A percentile compares a stretch with the other conserved stretches of the same genome.
Evolutionary conservation across 2,113 vertebrate species (phyloP).

Genomic region (Chiloscyllium plagiosum): DNA sequence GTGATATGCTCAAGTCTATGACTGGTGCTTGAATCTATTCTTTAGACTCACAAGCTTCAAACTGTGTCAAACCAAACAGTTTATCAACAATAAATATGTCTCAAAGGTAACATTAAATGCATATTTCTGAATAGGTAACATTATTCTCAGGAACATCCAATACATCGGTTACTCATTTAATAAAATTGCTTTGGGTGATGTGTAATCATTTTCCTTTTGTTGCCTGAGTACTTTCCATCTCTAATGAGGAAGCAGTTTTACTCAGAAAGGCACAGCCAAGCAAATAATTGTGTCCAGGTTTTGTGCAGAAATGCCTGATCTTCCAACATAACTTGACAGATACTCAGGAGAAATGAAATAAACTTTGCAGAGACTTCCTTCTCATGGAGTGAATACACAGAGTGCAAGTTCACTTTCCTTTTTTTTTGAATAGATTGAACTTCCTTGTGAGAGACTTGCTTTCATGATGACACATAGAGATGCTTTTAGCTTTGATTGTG

Average conservation of each 20-base stretch:
- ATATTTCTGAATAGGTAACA: neutral
- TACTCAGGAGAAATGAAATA: neutral
- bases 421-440: neutral
- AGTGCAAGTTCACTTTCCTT: neutral
- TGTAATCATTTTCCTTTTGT: neutral
- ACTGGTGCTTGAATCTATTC: neutral
- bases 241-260: neutral
- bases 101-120: neutral
- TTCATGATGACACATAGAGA: neutral
- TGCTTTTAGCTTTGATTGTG: neutral
- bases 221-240: neutral
- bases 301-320: neutral
- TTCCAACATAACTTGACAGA: neutral
- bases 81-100: neutral
- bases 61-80: neutral
- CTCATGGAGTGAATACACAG: neutral
- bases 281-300: neutral
- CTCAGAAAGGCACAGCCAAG: neutral
- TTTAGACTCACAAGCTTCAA: neutral
- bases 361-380: neutral
- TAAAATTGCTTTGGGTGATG: neutral
- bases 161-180: neutral
- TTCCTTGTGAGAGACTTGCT: neutral
- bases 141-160: neutral
- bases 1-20: neutral